Evolutionary conservation across 2,797 vertebrate species (phyloP), one percentile per base, ranked within the genome.

Genomic region (Fundulus diaphanus): DNA sequence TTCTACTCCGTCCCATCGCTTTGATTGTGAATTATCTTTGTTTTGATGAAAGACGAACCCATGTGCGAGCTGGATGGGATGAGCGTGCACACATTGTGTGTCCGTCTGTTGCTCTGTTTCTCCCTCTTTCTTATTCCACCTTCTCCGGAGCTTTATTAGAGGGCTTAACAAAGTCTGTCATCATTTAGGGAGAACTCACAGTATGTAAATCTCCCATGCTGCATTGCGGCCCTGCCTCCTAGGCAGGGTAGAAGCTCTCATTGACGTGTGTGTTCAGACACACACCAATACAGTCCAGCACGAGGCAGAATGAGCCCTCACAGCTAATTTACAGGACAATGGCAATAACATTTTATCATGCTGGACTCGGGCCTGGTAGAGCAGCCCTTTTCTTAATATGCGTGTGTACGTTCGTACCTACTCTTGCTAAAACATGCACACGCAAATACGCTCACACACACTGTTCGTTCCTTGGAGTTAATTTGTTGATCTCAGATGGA

Each of bases 331-430:
- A 97, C 95, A 97, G 96, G 95, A 96, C 95, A 96, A 95, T 90
- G 91, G 96, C 95, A 96, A 96, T 96, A 96, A 96, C 96, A 96
- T 97, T 97, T 96, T 96, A 96, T 97, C 96, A 97, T 96, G 94
- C 94, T 96, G 95, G 95, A 97, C 85, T 89, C 82, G 94, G 44
- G 94, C 95, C 95, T 96, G 95, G 96, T 97, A 95, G 96, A 97
- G 95, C 95, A 97, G 96, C 96, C 96, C n/a, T 96, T 97, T 97
- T 97, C 95, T 86, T 82, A 95, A 93, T 95, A 59, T 79, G 5
- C 63, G 27, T 59, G 54, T 73, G 74, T 66, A 37, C 72, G 18
- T 77, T n/a, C 56, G 76, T 73, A 88, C 81, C 77, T 85, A 57
- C 78, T 65, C 79, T 80, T 54, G 63, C 73, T 76, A 33, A 20